These are phyloP conservation scores for Hydraecia micacea DNA, from an alignment of 2,888 invertebrate genomes.

Conservation along the genomic window DNA sequence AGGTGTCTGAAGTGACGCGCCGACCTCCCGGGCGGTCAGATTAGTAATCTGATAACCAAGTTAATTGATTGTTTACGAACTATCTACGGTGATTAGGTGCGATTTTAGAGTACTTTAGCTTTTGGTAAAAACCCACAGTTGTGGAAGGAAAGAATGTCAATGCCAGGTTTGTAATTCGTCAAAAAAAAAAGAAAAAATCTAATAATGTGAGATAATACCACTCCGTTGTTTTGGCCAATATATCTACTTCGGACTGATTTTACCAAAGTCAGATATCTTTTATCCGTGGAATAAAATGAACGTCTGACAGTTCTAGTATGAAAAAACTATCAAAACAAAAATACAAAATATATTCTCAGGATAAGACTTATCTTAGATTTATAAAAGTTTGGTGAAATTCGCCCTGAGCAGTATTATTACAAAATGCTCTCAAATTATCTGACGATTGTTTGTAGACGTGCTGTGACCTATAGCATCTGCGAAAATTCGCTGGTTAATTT, in stretches of 20 bases:
- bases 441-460: neutral
- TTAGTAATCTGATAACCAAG: slow-evolving; percentile 50
- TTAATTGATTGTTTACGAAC: slow-evolving; percentile 20
- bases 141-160: neutral
- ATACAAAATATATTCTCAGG: too few species aligned
- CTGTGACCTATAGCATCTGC: neutral
- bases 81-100: slow-evolving; percentile 10
- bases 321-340: too few species aligned
- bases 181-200: too few species aligned
- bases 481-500: neutral
- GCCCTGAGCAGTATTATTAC: neutral
- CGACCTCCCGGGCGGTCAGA: slow-evolving; percentile 54
- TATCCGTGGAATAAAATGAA: too few species aligned
- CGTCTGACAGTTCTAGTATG: too few species aligned
- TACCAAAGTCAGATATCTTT: neutral
- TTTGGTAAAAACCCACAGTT: neutral
- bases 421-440: neutral
- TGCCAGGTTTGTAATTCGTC: neutral
- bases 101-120: neutral
- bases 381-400: too few species aligned
- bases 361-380: too few species aligned
- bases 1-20: slow-evolving; percentile 25
- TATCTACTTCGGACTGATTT: neutral
- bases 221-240: neutral
- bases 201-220: neutral